These are phyloP conservation scores for Pemphigus obesinymphae DNA, from an alignment of 1,140 invertebrate species.

Conservation along the genomic window DNA sequence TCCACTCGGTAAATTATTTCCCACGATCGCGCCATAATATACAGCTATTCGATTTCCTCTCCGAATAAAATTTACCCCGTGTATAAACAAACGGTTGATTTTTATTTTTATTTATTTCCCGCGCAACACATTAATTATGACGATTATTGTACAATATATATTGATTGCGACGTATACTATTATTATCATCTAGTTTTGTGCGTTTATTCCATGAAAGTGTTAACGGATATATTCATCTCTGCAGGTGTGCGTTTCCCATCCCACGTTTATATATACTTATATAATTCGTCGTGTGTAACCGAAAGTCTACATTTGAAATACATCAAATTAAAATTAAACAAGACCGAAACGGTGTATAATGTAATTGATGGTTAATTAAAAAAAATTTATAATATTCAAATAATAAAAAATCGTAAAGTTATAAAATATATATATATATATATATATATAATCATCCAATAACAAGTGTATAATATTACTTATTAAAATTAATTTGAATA, in stretches of 20 bases:
- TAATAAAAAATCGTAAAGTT: too few relatives aligned
- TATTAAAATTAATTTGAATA: too few relatives aligned
- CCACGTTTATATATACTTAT: neutral
- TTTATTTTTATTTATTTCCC: neutral
- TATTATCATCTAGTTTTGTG: too few relatives aligned
- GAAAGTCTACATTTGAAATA: neutral
- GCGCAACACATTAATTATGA: neutral
- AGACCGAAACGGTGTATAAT: neutral
- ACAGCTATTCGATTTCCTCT: constrained; percentile 7
- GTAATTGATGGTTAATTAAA: neutral
- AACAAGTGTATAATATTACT: too few relatives aligned
- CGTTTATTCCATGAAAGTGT: too few relatives aligned
- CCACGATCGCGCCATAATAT: neutral
- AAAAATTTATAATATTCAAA: too few relatives aligned
- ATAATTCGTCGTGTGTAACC: neutral
- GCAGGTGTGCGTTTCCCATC: neutral
- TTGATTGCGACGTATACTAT: neutral
- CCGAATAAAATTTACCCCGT: neutral
- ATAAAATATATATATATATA: too few relatives aligned
- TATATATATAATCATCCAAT: too few relatives aligned
- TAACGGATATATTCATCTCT: too few relatives aligned
- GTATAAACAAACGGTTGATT: neutral
- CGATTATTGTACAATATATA: neutral
- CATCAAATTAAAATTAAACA: neutral
- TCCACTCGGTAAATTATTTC: neutral